Evolutionary conservation across 1,140 invertebrate species (phyloP).

Genomic region (Propsilocerus akamusi): DNA sequence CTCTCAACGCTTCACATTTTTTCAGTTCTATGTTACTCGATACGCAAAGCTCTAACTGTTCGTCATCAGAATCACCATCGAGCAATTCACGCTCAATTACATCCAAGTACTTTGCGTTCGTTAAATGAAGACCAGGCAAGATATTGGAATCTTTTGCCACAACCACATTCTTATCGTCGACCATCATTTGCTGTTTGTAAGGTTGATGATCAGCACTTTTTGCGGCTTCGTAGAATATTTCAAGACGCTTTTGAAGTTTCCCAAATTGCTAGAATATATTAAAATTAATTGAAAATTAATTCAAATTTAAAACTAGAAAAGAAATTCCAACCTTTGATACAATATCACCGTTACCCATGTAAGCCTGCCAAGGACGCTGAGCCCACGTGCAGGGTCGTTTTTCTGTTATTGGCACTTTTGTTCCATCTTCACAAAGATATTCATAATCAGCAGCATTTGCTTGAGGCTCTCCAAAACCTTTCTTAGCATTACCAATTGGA

Average conservation of each 20-base stretch:
- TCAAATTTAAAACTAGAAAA: too few relatives aligned
- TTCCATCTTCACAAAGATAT: conserved; percentile 70
- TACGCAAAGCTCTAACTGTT: conserved; percentile 28
- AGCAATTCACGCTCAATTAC: conserved; percentile 44
- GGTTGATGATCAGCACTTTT: conserved; percentile 17
- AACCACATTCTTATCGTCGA: conserved; percentile 31
- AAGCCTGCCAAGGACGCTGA: conserved; percentile 58
- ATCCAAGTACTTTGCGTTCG: conserved; percentile 51
- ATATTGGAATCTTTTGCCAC: conserved; percentile 40
- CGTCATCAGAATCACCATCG: background rate
- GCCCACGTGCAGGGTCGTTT: conserved; percentile 60
- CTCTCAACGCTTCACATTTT: conserved; percentile 45
- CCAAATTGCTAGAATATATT: conserved; percentile 11
- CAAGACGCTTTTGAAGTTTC: conserved; percentile 17
- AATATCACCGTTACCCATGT: conserved; percentile 40
- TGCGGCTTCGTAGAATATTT: conserved; percentile 19
- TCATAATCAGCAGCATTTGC: conserved; percentile 39
- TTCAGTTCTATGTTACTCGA: conserved; percentile 33
- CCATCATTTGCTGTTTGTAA: conserved; percentile 26
- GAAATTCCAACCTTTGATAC: conserved; percentile 29
- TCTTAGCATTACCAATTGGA: background rate
- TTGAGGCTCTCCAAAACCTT: conserved; percentile 13
- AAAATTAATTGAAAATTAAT: background rate
- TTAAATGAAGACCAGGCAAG: conserved; percentile 39
- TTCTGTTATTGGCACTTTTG: conserved; percentile 38